phyloP scores from a whole-genome alignment of 2,888 invertebrate species.

The Temnothorax rugatulus region DNA sequence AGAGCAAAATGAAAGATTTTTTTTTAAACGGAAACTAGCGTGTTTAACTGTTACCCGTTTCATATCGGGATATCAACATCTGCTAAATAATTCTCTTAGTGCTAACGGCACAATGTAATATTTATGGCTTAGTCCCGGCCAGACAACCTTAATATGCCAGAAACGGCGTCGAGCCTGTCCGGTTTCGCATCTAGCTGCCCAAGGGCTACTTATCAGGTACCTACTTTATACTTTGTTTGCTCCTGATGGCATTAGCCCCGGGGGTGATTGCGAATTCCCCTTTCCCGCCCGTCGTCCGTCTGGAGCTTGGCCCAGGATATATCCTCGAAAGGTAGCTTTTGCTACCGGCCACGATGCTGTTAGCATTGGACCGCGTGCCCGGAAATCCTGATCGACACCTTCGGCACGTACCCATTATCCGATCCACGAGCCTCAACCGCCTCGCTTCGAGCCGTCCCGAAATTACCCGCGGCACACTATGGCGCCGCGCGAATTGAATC shows the following conservation, averaged over 20 bases:
- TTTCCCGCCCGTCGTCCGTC: conserved; percentile 66
- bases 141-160: conserved; percentile 78
- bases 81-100: conserved; percentile 29
- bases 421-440: conserved; percentile 70
- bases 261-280: conserved; percentile 80
- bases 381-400: conserved; percentile 82
- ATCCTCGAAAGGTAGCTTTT: conserved; percentile 75
- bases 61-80: background rate
- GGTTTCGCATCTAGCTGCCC: conserved; percentile 80
- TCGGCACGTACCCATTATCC: conserved; percentile 77
- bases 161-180: conserved; percentile 74
- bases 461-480: conserved; percentile 54
- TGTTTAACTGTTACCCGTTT: background rate
- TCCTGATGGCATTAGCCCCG: conserved; percentile 83
- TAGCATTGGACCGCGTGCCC: conserved; percentile 84
- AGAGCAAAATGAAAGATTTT: conserved; percentile 68
- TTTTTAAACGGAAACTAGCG: conserved; percentile 10
- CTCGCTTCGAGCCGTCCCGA: conserved; percentile 24
- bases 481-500: conserved; percentile 67
- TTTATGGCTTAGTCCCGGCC: background rate
- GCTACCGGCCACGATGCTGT: conserved; percentile 79
- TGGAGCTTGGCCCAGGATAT: conserved; percentile 61
- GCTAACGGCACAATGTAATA: conserved; percentile 44
- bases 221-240: conserved; percentile 85
- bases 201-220: conserved; percentile 81